Evolutionary conservation across 2,797 vertebrate genomes (phyloP), one percentile per base, ranked within the genome.

Genomic region (Adrianichthys oophorus): DNA sequence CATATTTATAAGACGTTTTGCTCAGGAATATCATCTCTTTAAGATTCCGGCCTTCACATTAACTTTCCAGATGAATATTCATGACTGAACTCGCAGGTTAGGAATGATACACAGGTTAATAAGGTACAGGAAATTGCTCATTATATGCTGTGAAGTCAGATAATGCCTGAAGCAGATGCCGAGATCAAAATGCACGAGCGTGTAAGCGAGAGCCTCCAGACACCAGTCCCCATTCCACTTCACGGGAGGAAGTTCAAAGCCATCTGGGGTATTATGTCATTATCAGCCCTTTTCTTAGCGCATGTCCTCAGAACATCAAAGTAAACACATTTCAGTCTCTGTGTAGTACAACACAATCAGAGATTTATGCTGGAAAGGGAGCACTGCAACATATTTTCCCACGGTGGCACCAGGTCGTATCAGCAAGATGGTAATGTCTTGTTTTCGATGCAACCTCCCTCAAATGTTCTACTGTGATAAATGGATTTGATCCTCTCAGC

Each of bases 141-240:
- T 88, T 85, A 84, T 65, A 62, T 40, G 68, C 78, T 74, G 78
- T 70, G 80, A 80, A 76, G 82, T 69, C 32, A 59, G 55, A 74
- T 84, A 76, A 74, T 62, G 85, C 83, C 84, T 62, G 62, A 49
- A 87, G 86, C 84, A 61, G 74, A 74, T 52, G 60, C 58, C 5
- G 47, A 82, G 76, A 86, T 89, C 83, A 85, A 85, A 89, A 80
- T 75, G 71, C 74, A 76, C 8, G 61, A 79, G 70, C 75, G 74
- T 79, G 78, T 63, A 62, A 71, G 73, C 50, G 16, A 2, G 2
- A 51, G 74, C 72, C 83, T 83, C 84, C 54, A 84, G 84, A 85
- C 81, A 50, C 81, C 6, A 65, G 65, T 76, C 69, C 79, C 63
- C 66, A 58, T 75, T 79, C 62, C 70, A 57, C 76, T 79, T 83